phyloP scores from a whole-genome alignment of 2,888 invertebrate genomes.

The Apodemia mormo region DNA sequence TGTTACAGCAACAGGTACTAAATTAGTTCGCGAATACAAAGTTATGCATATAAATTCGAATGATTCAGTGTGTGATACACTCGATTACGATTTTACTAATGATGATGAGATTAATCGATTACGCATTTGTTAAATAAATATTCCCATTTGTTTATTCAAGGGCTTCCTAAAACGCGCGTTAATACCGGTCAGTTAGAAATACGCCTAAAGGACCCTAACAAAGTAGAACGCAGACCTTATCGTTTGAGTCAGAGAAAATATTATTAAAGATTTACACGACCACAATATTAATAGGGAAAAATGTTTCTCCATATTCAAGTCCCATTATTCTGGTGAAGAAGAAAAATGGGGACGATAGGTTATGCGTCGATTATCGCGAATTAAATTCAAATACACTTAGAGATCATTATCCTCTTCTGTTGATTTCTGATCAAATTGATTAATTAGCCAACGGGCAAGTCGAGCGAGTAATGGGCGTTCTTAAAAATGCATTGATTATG shows the following conservation, averaged over 20 bases:
- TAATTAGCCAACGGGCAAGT: conserved; percentile 34
- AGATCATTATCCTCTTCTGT: conserved; percentile 40
- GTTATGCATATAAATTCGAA: conserved; percentile 6
- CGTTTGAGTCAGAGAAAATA: conserved; percentile 40
- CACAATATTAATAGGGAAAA: conserved; percentile 44
- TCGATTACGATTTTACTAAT: conserved; percentile 29
- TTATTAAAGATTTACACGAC: conserved; percentile 40
- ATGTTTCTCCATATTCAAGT: conserved; percentile 44
- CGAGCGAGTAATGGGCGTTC: conserved; percentile 33
- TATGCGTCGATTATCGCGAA: conserved; percentile 42
- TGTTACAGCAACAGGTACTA: conserved; percentile 3
- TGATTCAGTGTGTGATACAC: conserved; percentile 7
- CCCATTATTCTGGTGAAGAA: conserved; percentile 44
- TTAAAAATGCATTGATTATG: conserved; percentile 37
- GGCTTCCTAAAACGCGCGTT: conserved; percentile 38
- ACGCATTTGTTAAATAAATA: conserved; percentile 37
- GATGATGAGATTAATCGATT: conserved; percentile 20
- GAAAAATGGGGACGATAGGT: conserved; percentile 42
- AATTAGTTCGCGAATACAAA: conserved; percentile 17
- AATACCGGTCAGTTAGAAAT: conserved; percentile 42
- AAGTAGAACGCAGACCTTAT: conserved; percentile 44
- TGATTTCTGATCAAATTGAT: conserved; percentile 42
- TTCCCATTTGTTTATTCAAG: conserved; percentile 38
- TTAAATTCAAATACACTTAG: conserved; percentile 38
- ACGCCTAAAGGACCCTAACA: conserved; percentile 37